These are phyloP conservation scores for Valencia hispanica DNA, from an alignment of 2,797 vertebrate genomes.

Conservation along the genomic window DNA sequence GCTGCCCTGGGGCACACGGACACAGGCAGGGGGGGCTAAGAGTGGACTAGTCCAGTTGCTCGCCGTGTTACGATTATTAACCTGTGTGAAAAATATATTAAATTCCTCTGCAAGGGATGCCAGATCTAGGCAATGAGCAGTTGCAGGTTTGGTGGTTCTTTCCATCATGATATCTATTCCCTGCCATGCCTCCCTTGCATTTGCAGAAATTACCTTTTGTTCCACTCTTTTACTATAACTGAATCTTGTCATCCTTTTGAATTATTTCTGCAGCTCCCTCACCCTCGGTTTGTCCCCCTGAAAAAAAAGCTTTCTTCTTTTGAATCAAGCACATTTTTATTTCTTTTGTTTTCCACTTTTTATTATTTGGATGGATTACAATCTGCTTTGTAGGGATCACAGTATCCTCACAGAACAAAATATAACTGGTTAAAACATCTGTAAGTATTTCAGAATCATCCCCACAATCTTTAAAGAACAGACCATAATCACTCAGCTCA, in stretches of 20 bases:
- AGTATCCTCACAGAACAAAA: background rate
- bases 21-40: background rate
- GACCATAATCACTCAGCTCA: too few species aligned
- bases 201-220: too few species aligned
- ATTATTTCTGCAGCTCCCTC: background rate
- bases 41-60: background rate
- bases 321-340: background rate
- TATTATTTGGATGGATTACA: background rate
- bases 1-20: too few species aligned
- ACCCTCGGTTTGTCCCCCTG: background rate
- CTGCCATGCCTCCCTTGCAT: background rate
- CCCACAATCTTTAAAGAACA: too few species aligned
- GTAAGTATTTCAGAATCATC: background rate
- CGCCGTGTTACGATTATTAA: background rate
- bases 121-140: background rate
- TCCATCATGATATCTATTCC: background rate
- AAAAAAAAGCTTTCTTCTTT: background rate
- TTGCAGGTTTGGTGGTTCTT: background rate
- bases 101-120: background rate
- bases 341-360: background rate
- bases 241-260: too few species aligned
- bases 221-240: too few species aligned
- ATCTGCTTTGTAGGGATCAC: background rate
- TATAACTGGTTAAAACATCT: background rate
- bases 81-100: background rate